Evolutionary conservation across 1,140 invertebrate species (phyloP), one percentile per base, ranked within the genome.

Genomic region (Archivesica marissinica): DNA sequence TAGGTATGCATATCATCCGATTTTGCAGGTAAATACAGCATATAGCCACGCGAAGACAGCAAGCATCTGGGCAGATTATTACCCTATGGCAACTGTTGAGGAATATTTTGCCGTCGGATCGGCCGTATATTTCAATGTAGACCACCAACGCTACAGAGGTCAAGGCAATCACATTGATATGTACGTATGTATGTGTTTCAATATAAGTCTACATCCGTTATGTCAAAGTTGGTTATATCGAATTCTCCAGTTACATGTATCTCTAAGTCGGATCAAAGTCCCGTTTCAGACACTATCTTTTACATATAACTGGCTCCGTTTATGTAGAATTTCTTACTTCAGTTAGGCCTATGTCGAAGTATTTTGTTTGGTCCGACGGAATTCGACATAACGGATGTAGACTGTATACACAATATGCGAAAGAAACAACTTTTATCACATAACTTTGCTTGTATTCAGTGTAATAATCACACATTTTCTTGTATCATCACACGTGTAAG

Each of bases 101-200:
- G 89, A 90, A 81, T 90, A 88, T 44, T 90, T 87, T 28, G 88
- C 85, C 0, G 89, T 88, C 23, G 88, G 74, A 25, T 54, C 89
- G 6, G 35, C 59, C 0, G 77, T 81, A 13, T 90, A 82, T 59
- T 89, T 89, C 66, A 70, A 79, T 41, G 87, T 44, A 0, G 77
- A 85, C 17, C 75, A 85, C n/a, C 56, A 64, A 23, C 25, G 61
- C 0, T 70, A 77, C 17, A 72, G 52, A 41, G 54, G 54, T 7
- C 56, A 33, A 0, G 74, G 74, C 6, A 56, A 56, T 23, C 74
- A 76, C 47, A 76, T 76, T 50, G 54, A 56, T 44, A 4, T 76
- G 74, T 76, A 59, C 56, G 44, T 66, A 9, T n/a, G 7, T 23
- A 25, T 7, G 7, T 7, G 44, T 7, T 47, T 47, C 44, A 47